Percentiles rank a stretch among this genome's conserved stretches.
Conservation (phyloP, 1,140 invertebrate genomes). For the Panagrolaimus sp. region DNA sequence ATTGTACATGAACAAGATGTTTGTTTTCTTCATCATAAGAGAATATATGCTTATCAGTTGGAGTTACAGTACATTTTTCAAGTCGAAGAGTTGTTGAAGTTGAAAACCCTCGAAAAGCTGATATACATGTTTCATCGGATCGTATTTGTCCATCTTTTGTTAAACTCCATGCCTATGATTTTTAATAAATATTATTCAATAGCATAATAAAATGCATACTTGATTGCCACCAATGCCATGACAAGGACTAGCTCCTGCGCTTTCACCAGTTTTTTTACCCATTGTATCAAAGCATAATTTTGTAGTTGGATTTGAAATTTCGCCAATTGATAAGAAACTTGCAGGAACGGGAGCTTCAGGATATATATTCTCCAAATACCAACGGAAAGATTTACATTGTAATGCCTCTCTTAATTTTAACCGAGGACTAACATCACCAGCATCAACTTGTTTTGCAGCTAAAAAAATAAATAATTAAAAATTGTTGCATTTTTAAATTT, state of each 20-base stretch:
- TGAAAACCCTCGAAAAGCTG: slow-evolving; percentile 12
- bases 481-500: neutral
- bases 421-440: slow-evolving; percentile 74
- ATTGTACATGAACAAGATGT: slow-evolving; percentile 14
- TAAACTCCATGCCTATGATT: slow-evolving; percentile 43
- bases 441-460: slow-evolving; percentile 40
- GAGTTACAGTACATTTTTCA: slow-evolving; percentile 38
- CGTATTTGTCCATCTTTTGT: slow-evolving; percentile 40
- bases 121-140: slow-evolving; percentile 40
- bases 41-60: slow-evolving; percentile 29
- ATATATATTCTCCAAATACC: slow-evolving; percentile 95
- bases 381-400: slow-evolving; percentile 90
- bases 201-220: slow-evolving; percentile 16
- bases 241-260: slow-evolving; percentile 32
- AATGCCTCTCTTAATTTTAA: slow-evolving; percentile 71
- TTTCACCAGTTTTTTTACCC: slow-evolving; percentile 41
- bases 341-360: slow-evolving; percentile 72
- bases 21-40: slow-evolving; percentile 19
- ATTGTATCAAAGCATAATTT: slow-evolving; percentile 40
- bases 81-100: slow-evolving; percentile 20
- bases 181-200: neutral
- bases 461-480: slow-evolving; percentile 17
- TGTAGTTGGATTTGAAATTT: slow-evolving; percentile 43
- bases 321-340: slow-evolving; percentile 29
- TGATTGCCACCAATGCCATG: slow-evolving; percentile 49